Evolutionary conservation across 2,113 vertebrate genomes (phyloP).

Genomic region (Riparia riparia): DNA sequence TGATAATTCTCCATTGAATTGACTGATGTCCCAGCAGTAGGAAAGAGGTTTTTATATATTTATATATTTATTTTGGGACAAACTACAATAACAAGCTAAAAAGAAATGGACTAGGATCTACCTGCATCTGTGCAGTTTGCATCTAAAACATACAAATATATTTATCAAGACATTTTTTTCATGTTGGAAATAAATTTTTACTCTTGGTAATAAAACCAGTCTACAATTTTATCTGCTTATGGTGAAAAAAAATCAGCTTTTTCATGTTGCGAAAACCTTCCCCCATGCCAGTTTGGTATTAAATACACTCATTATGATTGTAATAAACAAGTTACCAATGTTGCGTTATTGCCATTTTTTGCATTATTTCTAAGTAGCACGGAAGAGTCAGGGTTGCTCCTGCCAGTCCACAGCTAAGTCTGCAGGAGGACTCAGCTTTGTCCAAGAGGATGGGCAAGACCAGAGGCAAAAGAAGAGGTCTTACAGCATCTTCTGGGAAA

Average conservation of each 20-base stretch:
- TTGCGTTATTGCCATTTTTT: neutral
- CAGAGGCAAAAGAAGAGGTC: neutral
- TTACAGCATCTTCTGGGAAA: neutral
- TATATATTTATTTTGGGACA: neutral
- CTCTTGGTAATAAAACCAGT: conserved; percentile 7
- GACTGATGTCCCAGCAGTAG: neutral
- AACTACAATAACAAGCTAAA: neutral
- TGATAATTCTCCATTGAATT: neutral
- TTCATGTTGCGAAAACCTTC: neutral
- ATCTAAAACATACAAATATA: neutral
- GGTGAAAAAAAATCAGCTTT: neutral
- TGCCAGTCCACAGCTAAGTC: neutral
- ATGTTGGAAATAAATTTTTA: conserved; percentile 4
- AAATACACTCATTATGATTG: neutral
- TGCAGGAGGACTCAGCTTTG: neutral
- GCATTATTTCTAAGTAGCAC: neutral
- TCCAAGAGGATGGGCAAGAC: neutral
- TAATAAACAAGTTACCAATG: neutral
- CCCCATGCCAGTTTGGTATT: neutral
- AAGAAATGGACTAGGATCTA: neutral
- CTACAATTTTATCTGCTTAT: conserved; percentile 7
- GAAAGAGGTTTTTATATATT: neutral
- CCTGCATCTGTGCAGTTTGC: neutral
- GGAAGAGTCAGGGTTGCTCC: neutral
- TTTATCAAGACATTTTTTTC: neutral